Conservation (phyloP, 2,797 vertebrate genomes). For the Oreortyx pictus region DNA sequence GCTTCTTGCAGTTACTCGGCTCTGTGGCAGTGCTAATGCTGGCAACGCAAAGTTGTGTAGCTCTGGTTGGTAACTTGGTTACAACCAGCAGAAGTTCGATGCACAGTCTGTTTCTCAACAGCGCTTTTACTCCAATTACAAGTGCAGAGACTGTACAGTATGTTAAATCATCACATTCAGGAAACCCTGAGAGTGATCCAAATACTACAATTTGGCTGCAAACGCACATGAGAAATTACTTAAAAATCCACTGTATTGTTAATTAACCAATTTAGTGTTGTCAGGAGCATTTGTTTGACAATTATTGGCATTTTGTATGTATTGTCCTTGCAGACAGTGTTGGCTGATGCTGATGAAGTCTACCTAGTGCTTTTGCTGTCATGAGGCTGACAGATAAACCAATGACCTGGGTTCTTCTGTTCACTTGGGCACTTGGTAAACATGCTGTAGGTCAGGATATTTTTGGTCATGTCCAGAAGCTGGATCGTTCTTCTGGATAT, state of each 20-base stretch:
- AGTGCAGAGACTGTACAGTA: not conserved
- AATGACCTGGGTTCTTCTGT: not conserved
- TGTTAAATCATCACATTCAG: not conserved
- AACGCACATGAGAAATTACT: conserved; percentile 21
- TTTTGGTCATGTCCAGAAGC: not conserved
- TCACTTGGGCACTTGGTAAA: not conserved
- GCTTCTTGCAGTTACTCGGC: not conserved
- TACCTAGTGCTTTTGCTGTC: conserved; percentile 52
- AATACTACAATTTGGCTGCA: conserved; percentile 31
- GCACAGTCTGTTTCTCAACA: not conserved
- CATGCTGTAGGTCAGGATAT: not conserved
- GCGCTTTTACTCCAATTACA: not conserved
- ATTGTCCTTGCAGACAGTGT: conserved; percentile 47
- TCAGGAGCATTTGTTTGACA: conserved; percentile 65
- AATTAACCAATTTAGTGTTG: conserved; percentile 61
- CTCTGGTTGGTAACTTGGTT: not conserved
- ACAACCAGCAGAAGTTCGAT: not conserved
- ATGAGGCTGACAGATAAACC: conserved; percentile 53
- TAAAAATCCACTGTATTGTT: conserved; percentile 18
- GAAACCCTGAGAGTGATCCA: not conserved
- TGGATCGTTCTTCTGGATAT: conserved; percentile 15
- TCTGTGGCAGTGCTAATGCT: not conserved
- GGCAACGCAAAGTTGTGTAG: not conserved
- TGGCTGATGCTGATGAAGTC: conserved; percentile 61
- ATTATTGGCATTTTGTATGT: conserved; percentile 57